Evolutionary conservation across 2,113 vertebrate genomes (phyloP), one percentile per base, ranked within the genome.

Genomic region (Diglossa brunneiventris): DNA sequence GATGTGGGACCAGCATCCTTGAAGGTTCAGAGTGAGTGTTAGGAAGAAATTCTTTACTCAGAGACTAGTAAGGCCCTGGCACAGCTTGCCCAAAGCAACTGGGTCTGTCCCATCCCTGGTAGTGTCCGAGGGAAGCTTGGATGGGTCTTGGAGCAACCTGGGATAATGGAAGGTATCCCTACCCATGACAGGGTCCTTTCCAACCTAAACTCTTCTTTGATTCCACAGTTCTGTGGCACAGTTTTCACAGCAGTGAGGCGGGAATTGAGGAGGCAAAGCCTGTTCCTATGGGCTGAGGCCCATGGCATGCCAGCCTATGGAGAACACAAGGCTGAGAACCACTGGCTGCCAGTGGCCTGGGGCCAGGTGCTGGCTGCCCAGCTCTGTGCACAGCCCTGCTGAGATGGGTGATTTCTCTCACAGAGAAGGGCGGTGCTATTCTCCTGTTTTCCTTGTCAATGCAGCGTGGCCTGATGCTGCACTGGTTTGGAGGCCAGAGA

Each of bases 391-490:
- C 19, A 52, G 35, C 61, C n/a, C 28, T 5, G 6, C 31, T 68
- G 66, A 77, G 66, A 39, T 4, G n/a, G 14, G 18, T 9, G 12
- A 11, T 52, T n/a, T 46, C 37, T 33, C 47, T 61, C 52, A 1
- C 16, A 15, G 44, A 20, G 35, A 49, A 78, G 11, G 20, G 20
- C 22, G 59, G 30, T 0, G 2, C 50, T n/a, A 3, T 13, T 44
- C 37, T 58, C 50, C 33, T 4, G 0, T 13, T 47, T 49, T 33
- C 2, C 2, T 28, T 50, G 63, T 31, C 53, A 49, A 2, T 7
- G 53, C 12, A 39, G 6, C 0, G 0, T 31, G 30, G 35, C 33
- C 74, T 59, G 62, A 35, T 0, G 0, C 78, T 56, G 83, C 31
- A 0, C 46, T 50, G 55, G 10, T 15, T 13, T 63, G 61, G 52